Evolutionary conservation across 2,888 invertebrate species (phyloP), one percentile per base, ranked within the genome.

Genomic region (Epirrita christyi): DNA sequence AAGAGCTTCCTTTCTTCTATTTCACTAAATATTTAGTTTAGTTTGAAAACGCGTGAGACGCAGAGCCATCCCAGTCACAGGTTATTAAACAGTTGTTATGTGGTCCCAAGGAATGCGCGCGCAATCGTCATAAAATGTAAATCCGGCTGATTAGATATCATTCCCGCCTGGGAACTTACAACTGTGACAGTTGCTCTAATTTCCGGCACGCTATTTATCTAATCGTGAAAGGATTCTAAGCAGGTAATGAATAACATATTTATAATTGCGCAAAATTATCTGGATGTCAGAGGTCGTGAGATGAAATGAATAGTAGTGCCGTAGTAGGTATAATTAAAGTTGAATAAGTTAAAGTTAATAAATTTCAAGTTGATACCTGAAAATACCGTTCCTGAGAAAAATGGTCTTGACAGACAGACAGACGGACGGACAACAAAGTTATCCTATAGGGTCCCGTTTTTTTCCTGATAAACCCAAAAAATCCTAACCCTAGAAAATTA

Each of bases 1-100:
- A 68, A 80, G 80, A 83, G 81, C 87, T 82, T 67, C 73, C 75
- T 72, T 77, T 78, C 77, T 82, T 79, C 77, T 80, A 80, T 81
- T 85, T 80, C 79, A 85, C 79, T 86, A 85, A 88, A 89, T 89
- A 89, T 89, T 88, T 88, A 85, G 86, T 88, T 86, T 85, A 74
- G 78, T 71, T 75, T 75, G 78, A 78, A 83, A 82, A 77, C 76
- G 79, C 71, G 76, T 78, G 72, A 69, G 71, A 71, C 68, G 71
- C 73, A 67, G 66, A 67, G 70, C 59, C 64, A 71, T 75, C 75
- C 51, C 59, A 51, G 46, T 32, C 38, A 51, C 59, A 59, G 59
- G 28, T 55, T 54, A 54, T 27, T 0, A 6, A 27, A 15, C 42
- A 55, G 50, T 59, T 55, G 7, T n/a, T 47, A 7, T 15, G 14